phyloP scores from a whole-genome alignment of 2,113 vertebrate species.

The Indicator indicator region DNA sequence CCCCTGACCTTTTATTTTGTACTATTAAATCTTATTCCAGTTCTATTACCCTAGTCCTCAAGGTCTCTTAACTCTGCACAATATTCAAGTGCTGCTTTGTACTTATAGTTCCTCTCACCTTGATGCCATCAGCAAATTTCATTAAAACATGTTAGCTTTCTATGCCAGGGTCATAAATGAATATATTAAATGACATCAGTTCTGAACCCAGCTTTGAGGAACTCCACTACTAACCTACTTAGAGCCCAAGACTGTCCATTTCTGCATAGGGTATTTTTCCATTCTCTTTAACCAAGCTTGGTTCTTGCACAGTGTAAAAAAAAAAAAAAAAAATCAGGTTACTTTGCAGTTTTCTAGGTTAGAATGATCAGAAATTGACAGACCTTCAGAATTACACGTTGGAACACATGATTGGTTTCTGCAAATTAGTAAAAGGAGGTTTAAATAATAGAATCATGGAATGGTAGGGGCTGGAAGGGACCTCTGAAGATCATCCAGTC shows the following conservation, averaged over 20 bases:
- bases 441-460: neutral
- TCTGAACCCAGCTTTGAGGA: neutral
- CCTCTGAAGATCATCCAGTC: no score
- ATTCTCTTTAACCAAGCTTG: neutral
- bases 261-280: neutral
- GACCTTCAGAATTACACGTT: neutral
- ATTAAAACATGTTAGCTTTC: constrained; percentile 26
- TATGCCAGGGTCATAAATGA: neutral
- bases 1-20: constrained; percentile 24
- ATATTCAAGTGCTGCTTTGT: neutral
- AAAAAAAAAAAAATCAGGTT: neutral
- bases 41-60: neutral
- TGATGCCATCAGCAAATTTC: constrained; percentile 23
- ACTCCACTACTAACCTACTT: neutral
- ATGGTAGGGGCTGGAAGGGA: no score
- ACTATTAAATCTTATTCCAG: constrained; percentile 16
- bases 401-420: neutral
- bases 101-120: constrained; percentile 19
- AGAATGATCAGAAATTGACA: neutral
- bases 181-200: neutral
- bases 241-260: neutral
- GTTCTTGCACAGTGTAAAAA: neutral
- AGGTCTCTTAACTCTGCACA: constrained; percentile 7
- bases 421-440: neutral
- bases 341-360: neutral